These are phyloP conservation scores for Guaruba guarouba DNA, from an alignment of 2,113 vertebrate species.

Conservation along the genomic window DNA sequence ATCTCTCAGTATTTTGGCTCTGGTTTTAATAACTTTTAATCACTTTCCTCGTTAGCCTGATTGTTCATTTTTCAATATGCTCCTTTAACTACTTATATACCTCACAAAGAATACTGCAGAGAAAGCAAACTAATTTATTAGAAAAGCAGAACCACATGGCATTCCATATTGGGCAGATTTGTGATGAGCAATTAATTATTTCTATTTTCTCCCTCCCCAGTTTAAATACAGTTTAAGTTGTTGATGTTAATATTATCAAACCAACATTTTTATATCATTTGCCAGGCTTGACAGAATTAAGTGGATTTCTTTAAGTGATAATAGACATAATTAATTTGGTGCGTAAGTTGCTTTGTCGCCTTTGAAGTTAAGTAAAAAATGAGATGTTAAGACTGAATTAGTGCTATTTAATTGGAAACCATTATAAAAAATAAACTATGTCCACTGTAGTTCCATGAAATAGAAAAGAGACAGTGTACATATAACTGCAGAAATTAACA, in stretches of 20 bases:
- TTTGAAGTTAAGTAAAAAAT: slow-evolving; percentile 59
- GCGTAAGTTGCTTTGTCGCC: slow-evolving; percentile 26
- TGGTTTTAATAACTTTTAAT: slow-evolving; percentile 48
- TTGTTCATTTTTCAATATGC: slow-evolving; percentile 47
- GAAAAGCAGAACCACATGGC: slow-evolving; percentile 58
- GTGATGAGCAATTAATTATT: slow-evolving; percentile 71
- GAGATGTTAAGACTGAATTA: slow-evolving; percentile 50
- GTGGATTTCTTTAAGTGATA: slow-evolving; percentile 64
- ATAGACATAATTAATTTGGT: slow-evolving; percentile 68
- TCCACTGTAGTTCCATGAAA: slow-evolving; percentile 5
- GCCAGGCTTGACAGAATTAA: slow-evolving; percentile 55
- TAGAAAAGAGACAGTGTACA: background rate
- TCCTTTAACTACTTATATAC: slow-evolving; percentile 50
- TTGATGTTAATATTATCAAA: slow-evolving; percentile 50
- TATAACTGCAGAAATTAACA: slow-evolving; percentile 32
- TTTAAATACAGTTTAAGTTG: slow-evolving; percentile 70
- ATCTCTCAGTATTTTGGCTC: background rate
- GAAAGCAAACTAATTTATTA: slow-evolving; percentile 61
- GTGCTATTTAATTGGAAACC: slow-evolving; percentile 54
- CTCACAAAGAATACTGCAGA: slow-evolving; percentile 9
- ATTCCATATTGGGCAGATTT: slow-evolving; percentile 71
- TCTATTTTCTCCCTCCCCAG: slow-evolving; percentile 54
- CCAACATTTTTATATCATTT: slow-evolving; percentile 45
- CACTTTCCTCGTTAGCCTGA: slow-evolving; percentile 1
- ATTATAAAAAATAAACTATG: slow-evolving; percentile 40